Conservation (phyloP, 2,888 invertebrate genomes). For the Zaprionus lineosus region DNA sequence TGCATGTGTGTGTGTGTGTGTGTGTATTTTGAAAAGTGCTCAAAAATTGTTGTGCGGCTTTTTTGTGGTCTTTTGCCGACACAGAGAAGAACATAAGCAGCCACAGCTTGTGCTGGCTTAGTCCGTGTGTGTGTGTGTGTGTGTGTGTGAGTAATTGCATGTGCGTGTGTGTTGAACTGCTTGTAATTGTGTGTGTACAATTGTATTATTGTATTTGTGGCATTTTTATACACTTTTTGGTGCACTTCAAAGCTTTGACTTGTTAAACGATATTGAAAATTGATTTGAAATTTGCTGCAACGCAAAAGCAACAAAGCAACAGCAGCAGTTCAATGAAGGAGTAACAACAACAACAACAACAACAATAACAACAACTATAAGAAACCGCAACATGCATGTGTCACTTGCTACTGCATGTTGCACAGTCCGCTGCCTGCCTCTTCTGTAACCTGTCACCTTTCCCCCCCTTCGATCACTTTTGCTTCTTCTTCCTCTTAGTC, state of each 20-base stretch:
- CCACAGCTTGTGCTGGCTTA: conserved; percentile 3
- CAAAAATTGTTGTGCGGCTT: conserved; percentile 62
- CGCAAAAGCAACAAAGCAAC: no score
- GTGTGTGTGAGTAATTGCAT: no score
- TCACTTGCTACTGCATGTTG: no score
- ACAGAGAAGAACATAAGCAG: conserved; percentile 12
- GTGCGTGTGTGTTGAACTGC: not conserved
- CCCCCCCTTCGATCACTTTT: no score
- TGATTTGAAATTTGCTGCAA: conserved; percentile 43
- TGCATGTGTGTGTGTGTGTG: not conserved
- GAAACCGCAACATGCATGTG: no score
- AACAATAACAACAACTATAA: no score
- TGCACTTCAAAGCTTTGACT: conserved; percentile 36
- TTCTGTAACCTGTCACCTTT: no score
- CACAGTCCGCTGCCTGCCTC: no score
- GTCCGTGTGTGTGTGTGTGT: not conserved
- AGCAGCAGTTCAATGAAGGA: no score
- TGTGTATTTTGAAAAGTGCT: conserved; percentile 55
- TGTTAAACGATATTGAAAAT: conserved; percentile 63
- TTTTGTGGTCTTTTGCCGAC: conserved; percentile 63
- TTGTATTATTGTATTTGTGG: conserved; percentile 48
- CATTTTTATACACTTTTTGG: conserved; percentile 35
- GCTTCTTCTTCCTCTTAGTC: no score
- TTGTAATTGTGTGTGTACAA: not conserved
- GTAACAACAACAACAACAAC: no score